A percentile compares a stretch with the other conserved stretches of the same genome.
Evolutionary conservation across 1,140 invertebrate genomes (phyloP).

Genomic region (Panonychus citri): DNA sequence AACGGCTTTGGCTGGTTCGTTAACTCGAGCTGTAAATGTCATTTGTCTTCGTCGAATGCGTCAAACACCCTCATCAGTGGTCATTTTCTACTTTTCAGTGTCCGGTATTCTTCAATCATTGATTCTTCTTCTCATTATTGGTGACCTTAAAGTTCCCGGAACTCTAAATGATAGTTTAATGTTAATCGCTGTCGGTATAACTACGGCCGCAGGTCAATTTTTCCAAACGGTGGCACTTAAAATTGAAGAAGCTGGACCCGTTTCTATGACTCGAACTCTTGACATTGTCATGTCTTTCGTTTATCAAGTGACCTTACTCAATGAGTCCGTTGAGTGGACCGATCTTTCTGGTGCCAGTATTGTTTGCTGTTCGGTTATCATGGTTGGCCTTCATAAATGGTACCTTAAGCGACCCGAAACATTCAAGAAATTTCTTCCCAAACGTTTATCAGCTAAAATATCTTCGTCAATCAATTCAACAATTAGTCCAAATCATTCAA

Average conservation of each 20-base stretch:
- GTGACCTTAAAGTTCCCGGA: not conserved
- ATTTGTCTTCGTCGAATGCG: constrained; percentile 57
- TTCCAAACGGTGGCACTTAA: constrained; percentile 57
- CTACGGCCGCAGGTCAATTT: constrained; percentile 64
- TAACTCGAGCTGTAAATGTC: constrained; percentile 33
- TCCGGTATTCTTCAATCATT: not conserved
- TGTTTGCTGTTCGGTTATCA: not conserved
- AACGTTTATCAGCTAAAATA: too few relatives aligned
- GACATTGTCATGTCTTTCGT: constrained; percentile 75
- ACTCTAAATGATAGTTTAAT: not conserved
- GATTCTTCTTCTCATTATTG: not conserved
- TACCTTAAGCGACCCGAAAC: not conserved
- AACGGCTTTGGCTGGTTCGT: constrained; percentile 1
- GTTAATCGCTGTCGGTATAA: not conserved
- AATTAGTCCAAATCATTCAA: too few relatives aligned
- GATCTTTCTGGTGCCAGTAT: not conserved
- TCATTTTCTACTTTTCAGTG: constrained; percentile 35
- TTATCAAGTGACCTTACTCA: constrained; percentile 34
- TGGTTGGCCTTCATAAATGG: not conserved
- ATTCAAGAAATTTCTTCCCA: not conserved
- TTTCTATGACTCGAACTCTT: constrained; percentile 58
- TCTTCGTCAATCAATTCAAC: too few relatives aligned
- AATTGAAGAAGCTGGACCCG: constrained; percentile 64
- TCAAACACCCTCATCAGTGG: constrained; percentile 60
- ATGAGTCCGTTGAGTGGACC: not conserved